A percentile compares a stretch with the other conserved stretches of the same genome.
These are phyloP conservation scores for Muscicapa comitata DNA, from an alignment of 2,797 vertebrate species.

Conservation along the genomic window DNA sequence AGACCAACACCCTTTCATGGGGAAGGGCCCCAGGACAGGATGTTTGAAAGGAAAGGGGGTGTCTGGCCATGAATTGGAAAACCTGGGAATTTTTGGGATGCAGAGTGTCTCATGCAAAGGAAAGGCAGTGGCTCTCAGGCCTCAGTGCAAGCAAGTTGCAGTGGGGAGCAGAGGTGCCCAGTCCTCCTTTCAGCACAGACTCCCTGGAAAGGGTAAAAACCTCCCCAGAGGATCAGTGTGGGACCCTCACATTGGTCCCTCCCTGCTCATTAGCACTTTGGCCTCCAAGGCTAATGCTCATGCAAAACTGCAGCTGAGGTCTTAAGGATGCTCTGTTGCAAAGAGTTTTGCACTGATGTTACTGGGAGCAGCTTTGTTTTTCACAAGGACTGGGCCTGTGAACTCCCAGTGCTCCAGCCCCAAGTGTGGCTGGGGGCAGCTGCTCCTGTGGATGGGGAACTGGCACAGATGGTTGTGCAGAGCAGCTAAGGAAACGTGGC, in stretches of 20 bases:
- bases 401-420: not conserved
- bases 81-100: not conserved
- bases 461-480: not conserved
- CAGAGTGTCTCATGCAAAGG: not conserved
- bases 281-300: not conserved
- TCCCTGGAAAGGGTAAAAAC: not conserved
- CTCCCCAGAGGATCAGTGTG: not conserved
- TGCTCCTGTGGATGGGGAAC: not conserved
- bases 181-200: not conserved
- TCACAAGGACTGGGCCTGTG: not conserved
- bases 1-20: fast-evolving
- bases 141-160: fast-evolving
- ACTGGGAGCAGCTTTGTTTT: not conserved
- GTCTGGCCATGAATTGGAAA: not conserved
- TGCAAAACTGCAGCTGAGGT: not conserved
- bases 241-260: fast-evolving
- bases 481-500: not conserved
- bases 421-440: not conserved
- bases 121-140: not conserved
- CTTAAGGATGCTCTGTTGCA: not conserved
- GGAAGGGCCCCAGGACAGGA: not conserved
- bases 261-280: not conserved
- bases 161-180: not conserved
- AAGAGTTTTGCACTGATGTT: not conserved
- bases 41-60: not conserved